Evolutionary conservation across 2,888 invertebrate genomes (phyloP), one percentile per base, ranked within the genome.

Genomic region (Drosophila ustulata): DNA sequence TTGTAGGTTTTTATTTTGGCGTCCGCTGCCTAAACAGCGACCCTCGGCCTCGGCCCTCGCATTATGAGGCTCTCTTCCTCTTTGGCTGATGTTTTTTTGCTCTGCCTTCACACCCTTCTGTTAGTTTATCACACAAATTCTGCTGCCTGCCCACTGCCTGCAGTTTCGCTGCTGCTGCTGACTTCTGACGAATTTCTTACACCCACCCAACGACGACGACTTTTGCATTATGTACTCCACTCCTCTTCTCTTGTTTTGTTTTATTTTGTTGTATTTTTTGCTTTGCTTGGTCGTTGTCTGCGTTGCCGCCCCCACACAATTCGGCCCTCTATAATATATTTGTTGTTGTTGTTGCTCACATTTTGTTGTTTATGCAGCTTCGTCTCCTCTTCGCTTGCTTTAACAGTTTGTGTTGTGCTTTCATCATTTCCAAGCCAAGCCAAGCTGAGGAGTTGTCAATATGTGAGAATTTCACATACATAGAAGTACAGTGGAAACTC

Each of bases 171-270:
- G 37, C 30, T 58, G 59, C 47, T 41, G 39, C 55, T 55, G 66
- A 75, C 68, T 82, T 88, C 82, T 82, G 82, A 73, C 59, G 88
- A 80, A 88, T 85, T 87, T 81, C 82, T 67, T 88, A 81, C 89
- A 86, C 89, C 83, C 83, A 83, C 83, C 82, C 82, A 83, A 43
- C 72, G 37, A 57, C 67, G 30, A 66, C 65, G 55, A 82, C 71
- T 82, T 82, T 82, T 82, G 88, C 82, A 81, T 71, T 78, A 41
- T 51, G 41, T 55, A 11, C 46, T 45, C 13, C 37, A 23, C 59
- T 25, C 37, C 13, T 39, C 23, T 43, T 49, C n/a, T 28, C 41
- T 32, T 52, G 26, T 62, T 62, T 61, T 49, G 26, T 50, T 37
- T 46, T 39, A 34, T 58, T 53, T 23, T 39, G 30, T 37, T 18